A percentile compares a stretch with the other conserved stretches of the same genome.
These are phyloP conservation scores for Amblyjoppa fuscipennis DNA, from an alignment of 2,888 invertebrate species.

Conservation along the genomic window DNA sequence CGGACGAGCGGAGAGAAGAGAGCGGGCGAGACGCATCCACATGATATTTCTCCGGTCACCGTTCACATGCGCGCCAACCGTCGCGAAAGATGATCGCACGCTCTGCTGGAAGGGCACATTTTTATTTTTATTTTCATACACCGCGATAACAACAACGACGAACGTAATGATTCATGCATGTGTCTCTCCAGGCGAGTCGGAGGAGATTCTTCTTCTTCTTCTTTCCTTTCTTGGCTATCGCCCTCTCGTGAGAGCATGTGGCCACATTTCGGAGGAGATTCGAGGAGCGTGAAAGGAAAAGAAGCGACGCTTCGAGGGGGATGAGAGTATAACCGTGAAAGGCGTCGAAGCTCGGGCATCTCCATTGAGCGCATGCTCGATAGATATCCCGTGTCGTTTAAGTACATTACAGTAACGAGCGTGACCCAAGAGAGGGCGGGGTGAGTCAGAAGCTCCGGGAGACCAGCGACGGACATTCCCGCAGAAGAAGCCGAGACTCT, in stretches of 20 bases:
- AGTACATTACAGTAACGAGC: not conserved
- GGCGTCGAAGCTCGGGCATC: not conserved
- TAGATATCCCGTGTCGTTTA: not conserved
- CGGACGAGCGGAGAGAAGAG: not conserved
- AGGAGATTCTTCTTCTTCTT: not conserved
- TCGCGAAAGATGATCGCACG: slow-evolving; percentile 41
- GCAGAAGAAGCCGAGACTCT: not conserved
- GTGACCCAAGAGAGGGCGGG: not conserved
- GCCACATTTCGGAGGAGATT: not conserved
- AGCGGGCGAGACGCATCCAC: not conserved
- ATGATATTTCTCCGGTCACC: slow-evolving; percentile 2
- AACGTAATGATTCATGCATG: not conserved
- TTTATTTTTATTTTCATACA: not conserved
- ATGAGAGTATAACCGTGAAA: not conserved
- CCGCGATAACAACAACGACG: slow-evolving; percentile 2
- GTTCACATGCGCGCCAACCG: slow-evolving; percentile 38
- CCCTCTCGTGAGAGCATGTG: no score
- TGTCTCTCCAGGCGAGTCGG: not conserved
- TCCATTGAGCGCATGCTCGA: not conserved
- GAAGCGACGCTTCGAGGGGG: not conserved
- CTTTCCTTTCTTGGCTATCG: no score
- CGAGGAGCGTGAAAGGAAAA: not conserved
- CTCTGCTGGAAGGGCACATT: not conserved
- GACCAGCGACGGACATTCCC: slow-evolving; percentile 1
- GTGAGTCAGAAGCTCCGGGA: not conserved